Base-by-base conservation (phyloP, 2,888 invertebrate genomes). In the Clistopyga incitator region DNA sequence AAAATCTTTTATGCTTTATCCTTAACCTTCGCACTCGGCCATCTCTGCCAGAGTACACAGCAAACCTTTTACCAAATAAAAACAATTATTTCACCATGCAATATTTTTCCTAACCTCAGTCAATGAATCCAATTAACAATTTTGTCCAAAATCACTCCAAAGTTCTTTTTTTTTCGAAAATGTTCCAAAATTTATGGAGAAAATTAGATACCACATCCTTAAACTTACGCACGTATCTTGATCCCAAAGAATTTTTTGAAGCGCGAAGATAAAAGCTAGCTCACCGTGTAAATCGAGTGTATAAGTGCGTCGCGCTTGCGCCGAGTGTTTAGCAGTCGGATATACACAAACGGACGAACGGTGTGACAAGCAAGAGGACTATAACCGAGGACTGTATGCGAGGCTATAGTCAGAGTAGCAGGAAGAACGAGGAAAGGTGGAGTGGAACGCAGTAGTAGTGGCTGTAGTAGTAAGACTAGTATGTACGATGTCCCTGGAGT, bases 401-500 rank as follows among this genome's bases (percentile, higher is more conserved):
- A 79, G 76, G 6, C 18, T 18, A 18, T 1, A 71, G 61, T 61
- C 23, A 47, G 38, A 72, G 59, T 65, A 34, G 29, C 18, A n/a
- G 85, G 88, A 86, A 87, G 72, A 68, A 68, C 54, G 80, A 64
- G 64, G 38, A 64, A 64, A 64, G 64, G 38, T 38, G 20, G 29
- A 29, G 64, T 61, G 10, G 6, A 29, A 18, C 29, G 29, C 25
- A 42, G 59, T 68, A 78, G 80, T 70, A 72, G 75, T 56, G 67
- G 59, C 65, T 50, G 72, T 64, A 61, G 82, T 72, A 67, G 84
- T 59, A 45, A 70, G 45, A 81, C 65, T 68, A 65, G 83, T 72
- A 75, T 74, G 81, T 61, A 85, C 82, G 87, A 85, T 89, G 92
- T 92, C 93, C 91, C 93, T 90, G 91, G 93, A 93, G 92, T 93